phyloP scores from a whole-genome alignment of 2,888 invertebrate genomes.

The Acanthosepion lycidas region DNA sequence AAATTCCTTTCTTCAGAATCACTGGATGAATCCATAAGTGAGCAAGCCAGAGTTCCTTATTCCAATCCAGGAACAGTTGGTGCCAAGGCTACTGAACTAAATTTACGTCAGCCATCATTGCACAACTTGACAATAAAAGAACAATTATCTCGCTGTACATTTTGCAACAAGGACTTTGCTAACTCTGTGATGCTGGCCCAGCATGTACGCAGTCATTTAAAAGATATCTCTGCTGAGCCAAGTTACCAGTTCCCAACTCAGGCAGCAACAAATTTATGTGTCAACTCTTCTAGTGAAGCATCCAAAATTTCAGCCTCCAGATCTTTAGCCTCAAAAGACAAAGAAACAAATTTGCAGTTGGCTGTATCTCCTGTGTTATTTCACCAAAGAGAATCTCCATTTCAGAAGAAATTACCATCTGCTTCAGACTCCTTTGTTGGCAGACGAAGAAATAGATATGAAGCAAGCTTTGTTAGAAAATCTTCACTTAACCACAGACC shows the following conservation, averaged over 20 bases:
- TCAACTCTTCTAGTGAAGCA: neutral
- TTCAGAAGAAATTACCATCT: neutral
- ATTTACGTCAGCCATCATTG: neutral
- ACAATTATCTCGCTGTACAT: neutral
- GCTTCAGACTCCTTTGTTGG: neutral
- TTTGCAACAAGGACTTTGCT: neutral
- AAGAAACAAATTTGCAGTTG: neutral
- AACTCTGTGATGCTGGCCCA: neutral
- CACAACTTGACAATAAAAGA: conserved; percentile 3
- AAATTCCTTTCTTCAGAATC: neutral
- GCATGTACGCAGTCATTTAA: neutral
- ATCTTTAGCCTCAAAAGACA: neutral
- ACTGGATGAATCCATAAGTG: neutral
- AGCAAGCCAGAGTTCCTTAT: neutral
- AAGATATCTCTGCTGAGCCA: neutral
- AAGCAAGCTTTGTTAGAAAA: neutral
- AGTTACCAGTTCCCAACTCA: neutral
- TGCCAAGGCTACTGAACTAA: neutral
- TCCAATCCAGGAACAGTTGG: neutral
- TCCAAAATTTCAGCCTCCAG: neutral
- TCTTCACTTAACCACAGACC: neutral
- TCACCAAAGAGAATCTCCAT: neutral
- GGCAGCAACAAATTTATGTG: neutral
- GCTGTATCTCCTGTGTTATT: neutral
- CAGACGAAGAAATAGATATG: neutral